Evolutionary conservation across 53 echinoderm and acorn worm species (phyloP).

Genomic region (Temnopleurus reevesii): DNA sequence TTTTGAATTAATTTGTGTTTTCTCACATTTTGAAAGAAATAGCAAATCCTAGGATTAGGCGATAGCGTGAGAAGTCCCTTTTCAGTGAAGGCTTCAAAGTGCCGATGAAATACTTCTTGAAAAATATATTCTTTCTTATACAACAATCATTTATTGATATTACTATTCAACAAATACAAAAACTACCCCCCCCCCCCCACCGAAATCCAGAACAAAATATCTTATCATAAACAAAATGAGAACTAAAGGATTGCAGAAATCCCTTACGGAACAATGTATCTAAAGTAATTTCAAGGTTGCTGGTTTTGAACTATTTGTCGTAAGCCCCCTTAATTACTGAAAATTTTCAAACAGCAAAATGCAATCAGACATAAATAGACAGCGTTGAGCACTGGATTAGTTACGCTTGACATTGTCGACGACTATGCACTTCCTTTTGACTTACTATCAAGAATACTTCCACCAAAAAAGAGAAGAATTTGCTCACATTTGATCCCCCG

Average conservation of each 20-base stretch:
- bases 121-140: background rate
- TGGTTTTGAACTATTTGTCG: conserved; percentile 18
- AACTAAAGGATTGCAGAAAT: background rate
- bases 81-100: background rate
- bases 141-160: background rate
- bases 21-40: background rate
- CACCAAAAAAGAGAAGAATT: background rate
- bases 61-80: background rate
- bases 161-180: background rate
- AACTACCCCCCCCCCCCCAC: background rate
- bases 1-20: background rate
- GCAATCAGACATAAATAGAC: conserved; percentile 3
- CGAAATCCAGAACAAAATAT: too few relatives aligned
- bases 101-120: background rate
- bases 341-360: background rate
- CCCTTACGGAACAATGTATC: background rate
- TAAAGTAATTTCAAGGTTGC: conserved; percentile 43
- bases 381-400: background rate
- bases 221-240: background rate
- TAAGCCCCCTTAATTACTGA: conserved; percentile 21
- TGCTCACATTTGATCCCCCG: background rate
- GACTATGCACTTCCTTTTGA: background rate
- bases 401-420: conserved; percentile 31
- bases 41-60: background rate
- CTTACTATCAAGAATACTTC: background rate